A percentile compares a stretch with the other conserved stretches of the same genome.
Conservation (phyloP, 2,797 vertebrate genomes). For the Amblyopsis hoosieri region DNA sequence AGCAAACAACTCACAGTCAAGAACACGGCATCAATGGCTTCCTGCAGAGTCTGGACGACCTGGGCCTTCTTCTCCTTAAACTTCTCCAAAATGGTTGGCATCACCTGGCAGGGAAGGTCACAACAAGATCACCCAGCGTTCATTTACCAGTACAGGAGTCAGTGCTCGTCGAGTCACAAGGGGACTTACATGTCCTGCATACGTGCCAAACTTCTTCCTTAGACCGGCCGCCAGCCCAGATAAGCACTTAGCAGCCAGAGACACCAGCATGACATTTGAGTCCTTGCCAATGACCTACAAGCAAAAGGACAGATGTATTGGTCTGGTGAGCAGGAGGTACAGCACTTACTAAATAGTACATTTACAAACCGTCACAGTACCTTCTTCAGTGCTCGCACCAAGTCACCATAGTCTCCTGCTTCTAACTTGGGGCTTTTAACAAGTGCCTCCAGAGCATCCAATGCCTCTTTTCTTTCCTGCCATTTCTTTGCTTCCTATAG, state of each 20-base stretch:
- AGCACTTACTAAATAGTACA: too few relatives aligned
- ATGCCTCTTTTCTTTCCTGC: conserved; percentile 91
- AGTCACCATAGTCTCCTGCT: conserved; percentile 86
- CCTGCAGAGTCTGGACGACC: conserved; percentile 88
- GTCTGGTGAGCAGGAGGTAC: neutral
- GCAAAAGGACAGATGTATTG: neutral
- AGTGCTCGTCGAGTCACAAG: neutral
- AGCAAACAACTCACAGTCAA: conserved; percentile 80
- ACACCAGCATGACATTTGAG: conserved; percentile 89
- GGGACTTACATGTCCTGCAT: conserved; percentile 84
- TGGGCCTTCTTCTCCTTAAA: conserved; percentile 93
- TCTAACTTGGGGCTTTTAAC: conserved; percentile 88
- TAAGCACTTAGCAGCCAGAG: conserved; percentile 88
- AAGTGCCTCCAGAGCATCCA: conserved; percentile 85
- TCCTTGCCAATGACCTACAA: conserved; percentile 89
- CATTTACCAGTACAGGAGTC: too few relatives aligned
- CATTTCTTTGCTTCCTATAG: conserved; percentile 90
- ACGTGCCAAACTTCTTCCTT: conserved; percentile 89
- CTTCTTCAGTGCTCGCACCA: conserved; percentile 89
- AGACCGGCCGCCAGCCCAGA: conserved; percentile 85
- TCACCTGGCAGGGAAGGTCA: conserved; percentile 73
- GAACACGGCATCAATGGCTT: conserved; percentile 90
- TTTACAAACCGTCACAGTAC: conserved; percentile 51
- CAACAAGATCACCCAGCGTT: neutral
- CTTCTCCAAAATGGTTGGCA: conserved; percentile 89